Percentiles rank a stretch among this genome's conserved stretches.
These are phyloP conservation scores for Ptycholaimellus sp. DNA, from an alignment of 2,888 invertebrate species.

Conservation along the genomic window DNA sequence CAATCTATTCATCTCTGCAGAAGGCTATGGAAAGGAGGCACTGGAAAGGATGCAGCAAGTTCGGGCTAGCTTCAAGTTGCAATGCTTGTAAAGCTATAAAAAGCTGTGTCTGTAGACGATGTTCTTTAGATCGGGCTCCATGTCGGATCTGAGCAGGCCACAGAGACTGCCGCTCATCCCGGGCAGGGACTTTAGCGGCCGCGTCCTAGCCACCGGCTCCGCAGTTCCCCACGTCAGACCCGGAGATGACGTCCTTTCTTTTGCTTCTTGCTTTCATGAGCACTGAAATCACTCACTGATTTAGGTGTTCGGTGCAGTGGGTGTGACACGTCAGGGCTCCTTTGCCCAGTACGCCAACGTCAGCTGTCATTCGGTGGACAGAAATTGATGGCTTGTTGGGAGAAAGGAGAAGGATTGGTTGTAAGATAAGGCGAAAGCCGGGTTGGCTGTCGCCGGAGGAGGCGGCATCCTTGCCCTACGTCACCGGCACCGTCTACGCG, in stretches of 20 bases:
- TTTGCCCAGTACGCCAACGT: slow-evolving; percentile 53
- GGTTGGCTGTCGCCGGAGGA: slow-evolving; percentile 39
- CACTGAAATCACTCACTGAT: slow-evolving; percentile 3
- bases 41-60: slow-evolving; percentile 42
- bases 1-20: too few species aligned
- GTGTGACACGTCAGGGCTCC: slow-evolving; percentile 47
- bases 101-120: too few species aligned
- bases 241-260: slow-evolving; percentile 43
- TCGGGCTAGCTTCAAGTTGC: too few species aligned
- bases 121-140: too few species aligned
- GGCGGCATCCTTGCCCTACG: slow-evolving; percentile 56
- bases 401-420: not conserved
- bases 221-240: slow-evolving; percentile 37
- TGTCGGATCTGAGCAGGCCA: slow-evolving; percentile 3
- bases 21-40: slow-evolving; percentile 51
- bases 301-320: slow-evolving; percentile 55
- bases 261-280: not conserved
- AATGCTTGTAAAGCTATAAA: too few species aligned
- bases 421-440: slow-evolving; percentile 35
- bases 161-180: slow-evolving; percentile 59
- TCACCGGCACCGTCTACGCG: slow-evolving; percentile 61
- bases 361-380: slow-evolving; percentile 8
- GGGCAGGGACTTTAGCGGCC: slow-evolving; percentile 77
- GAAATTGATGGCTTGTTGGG: not conserved
- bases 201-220: slow-evolving; percentile 46